Evolutionary conservation across 2,888 invertebrate species (phyloP), one percentile per base, ranked within the genome.

Genomic region (Ornithoptera alexandrae): DNA sequence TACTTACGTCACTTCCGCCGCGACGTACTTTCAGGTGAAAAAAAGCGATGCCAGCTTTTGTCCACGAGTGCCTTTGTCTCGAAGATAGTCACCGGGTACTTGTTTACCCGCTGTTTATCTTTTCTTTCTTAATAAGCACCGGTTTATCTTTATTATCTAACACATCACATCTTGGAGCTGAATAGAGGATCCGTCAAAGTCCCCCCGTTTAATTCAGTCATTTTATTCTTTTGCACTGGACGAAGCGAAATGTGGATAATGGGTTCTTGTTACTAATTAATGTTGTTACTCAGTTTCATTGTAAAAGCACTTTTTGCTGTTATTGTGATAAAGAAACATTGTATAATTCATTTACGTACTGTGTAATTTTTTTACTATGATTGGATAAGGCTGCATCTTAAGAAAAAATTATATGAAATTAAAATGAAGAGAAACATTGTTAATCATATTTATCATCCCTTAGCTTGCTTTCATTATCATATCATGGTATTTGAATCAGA

Each of bases 1-100:
- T 39, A 70, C 71, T 76, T 74, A 39, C 12, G 36, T 69, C 72
- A 60, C 24, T n/a, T 63, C 22, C 62, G 30, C 66, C 71, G 76
- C 75, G 74, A 75, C 78, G 77, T 79, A 80, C 79, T 85, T 83
- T 84, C 84, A 84, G 84, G 84, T 81, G 80, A 84, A 84, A 84
- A 89, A 88, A 86, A 87, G 86, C 85, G 85, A 85, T 83, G 77
- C 78, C 78, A 76, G 80, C 88, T 84, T 85, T 90, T 89, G 88
- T 88, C 79, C 73, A 76, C 72, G 76, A 77, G 81, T 79, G 79
- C 82, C 86, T 89, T 90, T 91, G 90, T 90, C 85, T 90, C 84
- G 82, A 85, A 85, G 89, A 89, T 89, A 85, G 84, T 88, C 89
- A 90, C 90, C 90, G 84, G 83, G 80, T 81, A 83, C 87, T 85